Base-by-base conservation (phyloP, 1,140 invertebrate genomes). In the fruit fly (Drosophila melanogaster) region DNA sequence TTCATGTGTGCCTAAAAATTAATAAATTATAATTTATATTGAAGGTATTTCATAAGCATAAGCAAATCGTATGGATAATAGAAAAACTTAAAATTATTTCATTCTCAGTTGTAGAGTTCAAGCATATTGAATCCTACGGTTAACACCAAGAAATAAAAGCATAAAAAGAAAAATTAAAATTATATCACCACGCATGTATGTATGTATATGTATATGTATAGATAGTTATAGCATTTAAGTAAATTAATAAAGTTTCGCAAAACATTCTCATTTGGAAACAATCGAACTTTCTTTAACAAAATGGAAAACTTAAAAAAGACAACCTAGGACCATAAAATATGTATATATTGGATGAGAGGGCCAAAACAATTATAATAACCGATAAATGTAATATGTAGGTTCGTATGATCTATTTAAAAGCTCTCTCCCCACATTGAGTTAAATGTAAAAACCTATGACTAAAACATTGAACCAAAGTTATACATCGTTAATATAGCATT, bases 181-280 rank as follows among this genome's bases (percentile, higher is more conserved):
- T 89, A 89, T 89, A 89, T 89, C 84, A 89, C 84, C 84, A 84
- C 80, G 77, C 79, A 89, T 84, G 60, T 74, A 83, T 81, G 44
- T 76, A 60, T 58, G 43, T 69, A 1, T 33, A 33, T 33, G 37
- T 38, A 38, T 38, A 38, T 30, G 62, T 73, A 81, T 59, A 35
- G 72, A 67, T 61, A 74, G 40, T 60, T 71, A 73, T 43, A 50
- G 22, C 30, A 41, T 78, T 70, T 62, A 78, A 44, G 26, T 69
- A 69, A 64, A 69, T 78, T 58, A 73, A 78, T 66, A 43, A 65
- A 51, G 40, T 61, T 47, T 58, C 47, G 47, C 35, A 44, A 37
- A 44, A 53, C 64, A 65, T 67, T 65, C 35, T 56, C 24, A 35
- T 46, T 74, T 38, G 22, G 66, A 57, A 50, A 75, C 72, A 70